Percentiles rank a stretch among this genome's conserved stretches.
Evolutionary conservation across 2,888 invertebrate species (phyloP).

Genomic region (Drosophila mayaguana): DNA sequence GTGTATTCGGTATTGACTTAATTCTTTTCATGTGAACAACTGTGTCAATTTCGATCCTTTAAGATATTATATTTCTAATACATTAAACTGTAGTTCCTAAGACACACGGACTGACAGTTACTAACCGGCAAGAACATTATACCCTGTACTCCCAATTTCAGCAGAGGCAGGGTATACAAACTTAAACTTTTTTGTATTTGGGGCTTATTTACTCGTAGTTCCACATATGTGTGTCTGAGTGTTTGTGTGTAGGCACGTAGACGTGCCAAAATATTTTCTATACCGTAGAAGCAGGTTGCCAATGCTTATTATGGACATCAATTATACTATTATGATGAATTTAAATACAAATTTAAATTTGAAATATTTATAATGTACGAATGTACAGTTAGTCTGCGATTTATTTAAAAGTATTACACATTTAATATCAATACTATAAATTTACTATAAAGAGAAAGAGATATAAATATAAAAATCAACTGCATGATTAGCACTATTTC

Average conservation of each 20-base stretch:
- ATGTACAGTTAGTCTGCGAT: neutral
- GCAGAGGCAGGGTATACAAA: neutral
- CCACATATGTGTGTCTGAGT: neutral
- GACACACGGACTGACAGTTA: too few species aligned
- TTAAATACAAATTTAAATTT: too few species aligned
- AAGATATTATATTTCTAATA: too few species aligned
- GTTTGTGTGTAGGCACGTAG: neutral
- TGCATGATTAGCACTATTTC: constrained; percentile 43
- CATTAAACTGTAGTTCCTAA: too few species aligned
- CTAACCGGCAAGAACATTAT: neutral
- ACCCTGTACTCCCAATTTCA: too few species aligned
- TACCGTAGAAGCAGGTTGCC: constrained; percentile 42
- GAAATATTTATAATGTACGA: too few species aligned
- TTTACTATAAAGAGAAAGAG: neutral
- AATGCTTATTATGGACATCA: neutral
- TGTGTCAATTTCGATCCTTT: too few species aligned
- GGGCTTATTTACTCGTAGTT: constrained; percentile 27
- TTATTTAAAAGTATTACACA: too few species aligned
- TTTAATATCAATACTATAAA: too few species aligned
- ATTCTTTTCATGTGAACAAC: too few species aligned
- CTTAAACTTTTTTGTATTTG: constrained; percentile 13
- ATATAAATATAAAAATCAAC: neutral
- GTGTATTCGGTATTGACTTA: too few species aligned
- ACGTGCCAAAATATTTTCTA: constrained; percentile 22
- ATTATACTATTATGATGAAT: neutral